Conservation (phyloP, 1,140 invertebrate species). For the Galleria mellonella region DNA sequence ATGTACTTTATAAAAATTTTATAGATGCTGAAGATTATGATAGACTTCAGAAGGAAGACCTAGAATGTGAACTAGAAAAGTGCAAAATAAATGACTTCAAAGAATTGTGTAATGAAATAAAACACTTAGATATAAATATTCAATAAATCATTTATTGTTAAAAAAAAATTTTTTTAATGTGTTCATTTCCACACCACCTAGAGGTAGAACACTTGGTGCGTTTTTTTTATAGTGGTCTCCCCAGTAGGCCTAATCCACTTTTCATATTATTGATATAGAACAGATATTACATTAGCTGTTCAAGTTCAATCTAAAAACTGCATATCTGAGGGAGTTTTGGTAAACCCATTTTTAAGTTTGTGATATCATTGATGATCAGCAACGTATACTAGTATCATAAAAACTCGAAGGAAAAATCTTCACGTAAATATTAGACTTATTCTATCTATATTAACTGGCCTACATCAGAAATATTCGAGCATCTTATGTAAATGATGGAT, state of each 20-base stretch:
- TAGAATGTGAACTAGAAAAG: conserved; percentile 57
- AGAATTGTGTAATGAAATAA: conserved; percentile 40
- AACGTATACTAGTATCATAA: no score
- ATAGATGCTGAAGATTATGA: conserved; percentile 66
- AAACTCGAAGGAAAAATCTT: no score
- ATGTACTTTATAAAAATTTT: conserved; percentile 23
- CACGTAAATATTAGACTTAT: no score
- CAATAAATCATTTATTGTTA: background rate
- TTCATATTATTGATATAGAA: no score
- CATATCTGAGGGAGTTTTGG: no score
- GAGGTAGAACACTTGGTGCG: conserved; percentile 17
- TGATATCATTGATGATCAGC: no score
- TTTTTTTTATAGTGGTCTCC: conserved; percentile 20
- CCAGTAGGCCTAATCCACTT: conserved; percentile 19
- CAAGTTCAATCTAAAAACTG: no score
- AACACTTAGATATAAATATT: conserved; percentile 13
- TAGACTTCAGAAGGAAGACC: conserved; percentile 45
- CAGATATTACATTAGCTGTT: no score
- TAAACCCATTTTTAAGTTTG: no score
- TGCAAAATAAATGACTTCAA: conserved; percentile 58
- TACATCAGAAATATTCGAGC: no score
- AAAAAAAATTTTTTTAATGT: background rate
- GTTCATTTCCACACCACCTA: conserved; percentile 16
- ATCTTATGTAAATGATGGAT: no score
- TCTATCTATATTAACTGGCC: no score